A percentile compares a stretch with the other conserved stretches of the same genome.
phyloP scores from a whole-genome alignment of 2,888 invertebrate species.

The Drosophila hamatofila region DNA sequence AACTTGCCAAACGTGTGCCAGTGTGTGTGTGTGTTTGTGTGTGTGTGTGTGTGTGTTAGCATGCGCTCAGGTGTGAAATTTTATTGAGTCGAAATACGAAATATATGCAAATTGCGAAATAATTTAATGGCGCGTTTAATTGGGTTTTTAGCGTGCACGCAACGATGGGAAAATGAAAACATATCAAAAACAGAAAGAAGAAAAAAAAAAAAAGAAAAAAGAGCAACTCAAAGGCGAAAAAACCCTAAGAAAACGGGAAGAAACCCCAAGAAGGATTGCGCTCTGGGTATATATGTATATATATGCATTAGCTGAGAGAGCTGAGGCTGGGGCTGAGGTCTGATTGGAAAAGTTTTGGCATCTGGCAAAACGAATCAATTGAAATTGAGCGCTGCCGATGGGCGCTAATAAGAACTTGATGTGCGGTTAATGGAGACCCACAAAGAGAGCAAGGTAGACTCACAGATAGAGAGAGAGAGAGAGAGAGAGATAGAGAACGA shows the following conservation, averaged over 20 bases:
- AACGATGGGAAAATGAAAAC: constrained; percentile 58
- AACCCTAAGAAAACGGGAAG: constrained; percentile 11
- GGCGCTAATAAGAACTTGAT: constrained; percentile 80
- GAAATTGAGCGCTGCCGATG: constrained; percentile 66
- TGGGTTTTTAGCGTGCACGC: constrained; percentile 75
- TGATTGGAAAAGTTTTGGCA: constrained; percentile 75
- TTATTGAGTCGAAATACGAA: constrained; percentile 79
- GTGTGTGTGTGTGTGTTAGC: constrained; percentile 43
- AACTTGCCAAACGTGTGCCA: constrained; percentile 28
- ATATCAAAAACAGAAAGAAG: constrained; percentile 34
- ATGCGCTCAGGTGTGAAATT: constrained; percentile 75
- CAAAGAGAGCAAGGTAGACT: background rate
- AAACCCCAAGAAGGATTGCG: constrained; percentile 67
- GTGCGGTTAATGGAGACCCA: constrained; percentile 69
- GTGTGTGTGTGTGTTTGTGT: constrained; percentile 25
- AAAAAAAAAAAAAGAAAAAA: constrained; percentile 1
- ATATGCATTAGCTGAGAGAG: background rate
- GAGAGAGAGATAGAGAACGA: background rate
- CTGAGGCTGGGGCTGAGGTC: constrained; percentile 21
- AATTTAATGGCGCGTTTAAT: constrained; percentile 80
- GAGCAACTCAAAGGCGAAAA: background rate
- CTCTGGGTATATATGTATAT: background rate
- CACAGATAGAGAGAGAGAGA: background rate
- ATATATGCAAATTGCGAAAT: constrained; percentile 80
- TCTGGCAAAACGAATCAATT: constrained; percentile 69